Percentiles rank a stretch among this genome's conserved stretches.
Conservation (phyloP, 2,113 vertebrate species). For the Prinia subflava region DNA sequence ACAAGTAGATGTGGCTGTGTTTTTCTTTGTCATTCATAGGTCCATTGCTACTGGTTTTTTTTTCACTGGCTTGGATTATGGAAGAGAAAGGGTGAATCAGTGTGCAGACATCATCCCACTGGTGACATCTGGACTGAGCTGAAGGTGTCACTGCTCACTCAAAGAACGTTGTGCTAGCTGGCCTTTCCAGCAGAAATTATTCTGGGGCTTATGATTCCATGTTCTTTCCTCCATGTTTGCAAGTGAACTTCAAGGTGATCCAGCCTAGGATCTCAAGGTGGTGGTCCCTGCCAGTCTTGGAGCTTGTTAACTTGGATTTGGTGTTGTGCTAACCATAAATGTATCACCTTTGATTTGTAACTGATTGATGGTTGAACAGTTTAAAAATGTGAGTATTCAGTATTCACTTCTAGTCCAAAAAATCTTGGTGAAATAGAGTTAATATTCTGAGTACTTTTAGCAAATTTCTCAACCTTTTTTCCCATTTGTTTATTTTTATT, state of each 20-base stretch:
- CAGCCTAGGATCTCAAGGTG: neutral
- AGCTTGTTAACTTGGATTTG: neutral
- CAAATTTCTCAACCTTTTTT: neutral
- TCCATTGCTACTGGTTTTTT: rapidly evolving
- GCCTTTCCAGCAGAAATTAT: neutral
- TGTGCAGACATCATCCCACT: rapidly evolving
- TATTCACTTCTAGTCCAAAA: neutral
- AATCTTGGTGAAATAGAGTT: neutral
- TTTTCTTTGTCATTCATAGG: neutral
- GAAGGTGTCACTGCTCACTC: neutral
- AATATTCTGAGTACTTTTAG: neutral
- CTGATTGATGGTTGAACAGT: neutral
- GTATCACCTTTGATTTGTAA: neutral
- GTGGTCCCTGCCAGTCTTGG: neutral
- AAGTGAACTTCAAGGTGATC: neutral
- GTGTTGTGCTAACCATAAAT: neutral
- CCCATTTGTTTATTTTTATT: neutral
- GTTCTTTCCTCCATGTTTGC: neutral
- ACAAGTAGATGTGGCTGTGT: rapidly evolving
- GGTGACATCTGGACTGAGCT: neutral
- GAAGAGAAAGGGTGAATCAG: neutral
- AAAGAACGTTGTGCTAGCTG: neutral
- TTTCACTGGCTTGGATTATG: neutral
- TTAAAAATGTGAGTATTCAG: neutral
- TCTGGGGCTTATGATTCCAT: neutral